phyloP scores from a whole-genome alignment of 2,797 vertebrate genomes.

The Balearica regulorum region DNA sequence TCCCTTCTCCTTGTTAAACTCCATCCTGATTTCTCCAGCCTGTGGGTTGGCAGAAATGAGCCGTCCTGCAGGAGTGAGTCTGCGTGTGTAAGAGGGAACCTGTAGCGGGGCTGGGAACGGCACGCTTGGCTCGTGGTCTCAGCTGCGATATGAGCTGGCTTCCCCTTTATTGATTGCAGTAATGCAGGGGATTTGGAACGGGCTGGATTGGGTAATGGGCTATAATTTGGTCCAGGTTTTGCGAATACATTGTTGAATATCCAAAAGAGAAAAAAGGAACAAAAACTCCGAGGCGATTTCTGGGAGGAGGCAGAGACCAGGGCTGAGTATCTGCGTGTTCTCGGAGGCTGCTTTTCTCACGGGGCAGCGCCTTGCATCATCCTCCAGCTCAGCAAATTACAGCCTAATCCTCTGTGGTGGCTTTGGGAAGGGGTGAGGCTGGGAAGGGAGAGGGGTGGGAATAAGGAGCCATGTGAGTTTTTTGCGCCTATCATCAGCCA shows the following conservation, averaged over 20 bases:
- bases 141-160: not conserved
- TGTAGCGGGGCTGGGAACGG: not conserved
- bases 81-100: not conserved
- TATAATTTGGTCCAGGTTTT: slow-evolving; percentile 68
- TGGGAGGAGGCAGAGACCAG: not conserved
- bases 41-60: slow-evolving; percentile 30
- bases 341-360: not conserved
- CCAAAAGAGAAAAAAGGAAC: not conserved
- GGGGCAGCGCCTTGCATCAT: not conserved
- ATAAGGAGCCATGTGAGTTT: not conserved
- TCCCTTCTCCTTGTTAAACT: not conserved
- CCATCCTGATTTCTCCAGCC: slow-evolving; percentile 6
- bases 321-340: not conserved
- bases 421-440: not conserved
- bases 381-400: slow-evolving; percentile 1
- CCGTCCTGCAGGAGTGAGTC: not conserved
- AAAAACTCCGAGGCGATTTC: not conserved
- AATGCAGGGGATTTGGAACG: slow-evolving; percentile 60
- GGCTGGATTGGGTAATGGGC: slow-evolving; percentile 52
- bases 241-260: slow-evolving; percentile 25
- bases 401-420: not conserved
- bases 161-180: slow-evolving; percentile 49
- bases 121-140: not conserved
- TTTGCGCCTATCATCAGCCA: not conserved
- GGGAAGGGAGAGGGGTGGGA: not conserved